phyloP scores from a whole-genome alignment of 1,140 invertebrate genomes.

The Conus ventricosus region DNA sequence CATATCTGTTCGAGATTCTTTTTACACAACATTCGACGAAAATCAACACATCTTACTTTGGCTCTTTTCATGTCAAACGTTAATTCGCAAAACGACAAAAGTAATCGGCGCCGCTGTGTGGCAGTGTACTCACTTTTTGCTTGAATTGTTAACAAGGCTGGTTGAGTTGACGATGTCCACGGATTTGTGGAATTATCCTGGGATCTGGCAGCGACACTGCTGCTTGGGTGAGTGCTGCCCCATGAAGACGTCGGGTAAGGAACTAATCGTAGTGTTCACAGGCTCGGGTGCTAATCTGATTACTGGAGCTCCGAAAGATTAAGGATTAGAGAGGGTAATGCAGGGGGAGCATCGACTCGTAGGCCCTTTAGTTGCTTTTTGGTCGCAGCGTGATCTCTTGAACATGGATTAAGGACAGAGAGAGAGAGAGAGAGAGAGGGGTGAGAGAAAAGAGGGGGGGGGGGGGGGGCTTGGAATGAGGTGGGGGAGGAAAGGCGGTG shows the following conservation, averaged over 20 bases:
- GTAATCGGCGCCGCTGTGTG: neutral
- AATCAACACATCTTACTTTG: neutral
- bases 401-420: neutral
- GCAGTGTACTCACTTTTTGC: neutral
- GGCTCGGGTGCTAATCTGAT: neutral
- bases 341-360: neutral
- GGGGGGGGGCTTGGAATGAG: neutral
- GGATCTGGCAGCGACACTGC: neutral
- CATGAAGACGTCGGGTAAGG: neutral
- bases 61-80: neutral
- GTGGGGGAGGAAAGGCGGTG: neutral
- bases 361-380: neutral
- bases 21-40: neutral
- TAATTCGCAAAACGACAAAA: neutral
- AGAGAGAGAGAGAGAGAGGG: neutral
- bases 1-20: too few species aligned
- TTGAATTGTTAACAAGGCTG: neutral
- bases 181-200: neutral
- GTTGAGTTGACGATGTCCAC: neutral
- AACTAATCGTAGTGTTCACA: neutral
- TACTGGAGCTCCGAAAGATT: neutral
- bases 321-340: neutral
- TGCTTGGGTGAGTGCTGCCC: neutral
- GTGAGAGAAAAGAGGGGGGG: neutral
- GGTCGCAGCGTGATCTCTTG: neutral